Conservation (phyloP, 2,113 vertebrate species). For the Xenopus tropicalis region DNA sequence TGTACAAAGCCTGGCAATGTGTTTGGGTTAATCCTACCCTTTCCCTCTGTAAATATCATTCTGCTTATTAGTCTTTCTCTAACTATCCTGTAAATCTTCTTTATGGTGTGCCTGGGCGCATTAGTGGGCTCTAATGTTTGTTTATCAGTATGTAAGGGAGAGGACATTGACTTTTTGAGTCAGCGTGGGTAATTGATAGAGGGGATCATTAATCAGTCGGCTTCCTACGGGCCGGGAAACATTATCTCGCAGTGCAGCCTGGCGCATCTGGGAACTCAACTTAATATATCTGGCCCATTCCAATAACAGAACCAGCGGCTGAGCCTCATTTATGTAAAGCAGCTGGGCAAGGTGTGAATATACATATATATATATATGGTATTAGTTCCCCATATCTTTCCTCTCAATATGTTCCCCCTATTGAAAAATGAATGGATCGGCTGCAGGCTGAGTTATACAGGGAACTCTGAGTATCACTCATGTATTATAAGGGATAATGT, state of each 20-base stretch:
- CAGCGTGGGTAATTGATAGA: constrained; percentile 12
- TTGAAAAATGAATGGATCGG: too few species aligned
- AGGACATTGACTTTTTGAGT: not conserved
- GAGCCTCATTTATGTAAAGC: too few species aligned
- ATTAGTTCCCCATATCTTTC: too few species aligned
- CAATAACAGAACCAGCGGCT: too few species aligned
- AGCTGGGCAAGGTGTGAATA: too few species aligned
- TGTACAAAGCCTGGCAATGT: not conserved
- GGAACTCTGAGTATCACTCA: too few species aligned
- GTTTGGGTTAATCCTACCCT: not conserved
- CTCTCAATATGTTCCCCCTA: too few species aligned
- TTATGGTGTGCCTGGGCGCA: not conserved
- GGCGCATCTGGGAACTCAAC: constrained; percentile 10
- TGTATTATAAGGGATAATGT: too few species aligned
- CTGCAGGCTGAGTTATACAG: too few species aligned
- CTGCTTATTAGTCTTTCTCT: not conserved
- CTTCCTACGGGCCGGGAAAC: not conserved
- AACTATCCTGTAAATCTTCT: not conserved
- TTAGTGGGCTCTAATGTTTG: not conserved
- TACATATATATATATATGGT: too few species aligned
- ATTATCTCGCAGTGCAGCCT: not conserved
- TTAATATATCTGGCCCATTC: constrained; percentile 25
- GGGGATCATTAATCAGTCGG: not conserved
- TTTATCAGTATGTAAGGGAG: constrained; percentile 3
- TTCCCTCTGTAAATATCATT: not conserved